These are phyloP conservation scores for Globodera ellingtonae DNA, from an alignment of 1,140 invertebrate species.

Conservation along the genomic window DNA sequence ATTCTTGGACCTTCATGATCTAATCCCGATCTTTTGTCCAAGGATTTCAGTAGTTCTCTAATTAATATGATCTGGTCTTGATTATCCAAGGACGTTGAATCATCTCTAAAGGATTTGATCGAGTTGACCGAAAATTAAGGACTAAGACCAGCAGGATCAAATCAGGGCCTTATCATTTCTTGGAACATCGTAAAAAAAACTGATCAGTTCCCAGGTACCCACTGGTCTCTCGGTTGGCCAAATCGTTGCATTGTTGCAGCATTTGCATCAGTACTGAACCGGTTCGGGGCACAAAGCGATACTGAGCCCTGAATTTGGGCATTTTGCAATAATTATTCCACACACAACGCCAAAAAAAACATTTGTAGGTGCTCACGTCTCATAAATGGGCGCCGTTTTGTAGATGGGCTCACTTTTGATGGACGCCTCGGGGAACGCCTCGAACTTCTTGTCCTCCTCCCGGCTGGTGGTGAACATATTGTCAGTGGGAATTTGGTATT, in stretches of 20 bases:
- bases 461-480: constrained; percentile 62
- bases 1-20: no score
- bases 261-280: constrained; percentile 44
- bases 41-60: no score
- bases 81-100: no score
- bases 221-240: constrained; percentile 45
- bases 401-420: constrained; percentile 59
- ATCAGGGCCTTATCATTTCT: no score
- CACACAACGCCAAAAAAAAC: no score
- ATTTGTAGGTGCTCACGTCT: constrained; percentile 29
- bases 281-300: constrained; percentile 52
- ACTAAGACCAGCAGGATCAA: no score
- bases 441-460: constrained; percentile 64
- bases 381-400: constrained; percentile 58
- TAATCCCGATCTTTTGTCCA: no score
- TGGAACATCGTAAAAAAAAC: no score
- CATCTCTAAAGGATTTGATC: no score
- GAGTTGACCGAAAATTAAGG: no score
- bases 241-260: constrained; percentile 44
- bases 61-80: no score
- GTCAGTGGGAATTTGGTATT: constrained; percentile 52
- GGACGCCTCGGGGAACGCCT: constrained; percentile 62
- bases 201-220: background rate
- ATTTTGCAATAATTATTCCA: no score
- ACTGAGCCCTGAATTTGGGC: constrained; percentile 39